These are phyloP conservation scores for Stomatorhinus ivindoensis DNA, from an alignment of 2,113 vertebrate genomes.

Conservation along the genomic window DNA sequence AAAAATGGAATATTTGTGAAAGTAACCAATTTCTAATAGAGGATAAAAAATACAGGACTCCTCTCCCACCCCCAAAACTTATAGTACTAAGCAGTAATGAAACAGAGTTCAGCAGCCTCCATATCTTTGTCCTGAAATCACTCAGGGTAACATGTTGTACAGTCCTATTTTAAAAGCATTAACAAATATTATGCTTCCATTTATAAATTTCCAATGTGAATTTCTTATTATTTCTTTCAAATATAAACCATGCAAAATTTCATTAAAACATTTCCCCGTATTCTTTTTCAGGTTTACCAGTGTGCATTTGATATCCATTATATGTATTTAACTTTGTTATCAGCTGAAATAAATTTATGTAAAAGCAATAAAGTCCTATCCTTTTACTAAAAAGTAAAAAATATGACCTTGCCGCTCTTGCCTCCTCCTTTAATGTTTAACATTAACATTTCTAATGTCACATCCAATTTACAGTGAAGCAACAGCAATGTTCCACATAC, in stretches of 20 bases:
- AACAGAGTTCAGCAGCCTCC: background rate
- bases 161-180: background rate
- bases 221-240: background rate
- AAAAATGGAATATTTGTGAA: slow-evolving; percentile 42
- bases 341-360: background rate
- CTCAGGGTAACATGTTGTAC: background rate
- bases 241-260: background rate
- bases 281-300: background rate
- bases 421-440: background rate
- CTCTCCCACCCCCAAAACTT: slow-evolving; percentile 3
- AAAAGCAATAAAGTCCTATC: background rate
- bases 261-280: background rate
- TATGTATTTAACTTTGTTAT: background rate
- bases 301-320: background rate
- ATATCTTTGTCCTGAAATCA: background rate
- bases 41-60: background rate
- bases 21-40: background rate
- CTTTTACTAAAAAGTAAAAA: background rate
- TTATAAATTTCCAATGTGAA: background rate
- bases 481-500: background rate
- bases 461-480: slow-evolving; percentile 11
- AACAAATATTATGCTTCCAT: background rate
- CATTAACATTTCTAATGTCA: background rate
- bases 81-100: slow-evolving; percentile 7
- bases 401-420: background rate